Evolutionary conservation across 1,140 invertebrate species (phyloP), one percentile per base, ranked within the genome.

Genomic region (Dufourea novaeangliae): DNA sequence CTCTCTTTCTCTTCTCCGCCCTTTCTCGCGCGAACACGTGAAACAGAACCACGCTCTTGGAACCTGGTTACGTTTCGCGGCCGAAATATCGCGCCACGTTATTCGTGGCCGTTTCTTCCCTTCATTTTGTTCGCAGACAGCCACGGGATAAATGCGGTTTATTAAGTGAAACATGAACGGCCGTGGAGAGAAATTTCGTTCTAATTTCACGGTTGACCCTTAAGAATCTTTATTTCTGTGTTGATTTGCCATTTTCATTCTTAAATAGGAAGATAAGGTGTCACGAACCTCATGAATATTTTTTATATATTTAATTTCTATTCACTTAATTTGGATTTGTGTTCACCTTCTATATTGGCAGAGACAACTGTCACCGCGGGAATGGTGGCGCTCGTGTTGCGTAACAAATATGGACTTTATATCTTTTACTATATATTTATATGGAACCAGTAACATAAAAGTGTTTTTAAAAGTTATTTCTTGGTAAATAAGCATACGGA

Each of bases 401-500:
- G n/a, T n/a, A n/a, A n/a, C n/a, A n/a, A n/a, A n/a, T n/a, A n/a
- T n/a, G n/a, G n/a, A n/a, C n/a, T n/a, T n/a, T n/a, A n/a, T n/a
- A n/a, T n/a, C n/a, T n/a, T n/a, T n/a, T n/a, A n/a, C n/a, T n/a
- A n/a, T n/a, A n/a, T n/a, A n/a, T n/a, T n/a, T n/a, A n/a, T n/a
- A n/a, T n/a, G n/a, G n/a, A n/a, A n/a, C n/a, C n/a, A n/a, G n/a
- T n/a, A n/a, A n/a, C n/a, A n/a, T n/a, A n/a, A n/a, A n/a, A n/a
- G n/a, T n/a, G n/a, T n/a, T n/a, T n/a, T n/a, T n/a, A n/a, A n/a
- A n/a, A n/a, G n/a, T n/a, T n/a, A n/a, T n/a, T n/a, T n/a, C 41
- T 69, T 82, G 73, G 54, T 71, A 69, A 82, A 75, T 78, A 78
- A 78, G 70, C 78, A 62, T 52, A 66, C 64, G 56, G 69, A 68